These are phyloP conservation scores for Dynastes tityus DNA, from an alignment of 2,888 invertebrate genomes.

Conservation along the genomic window DNA sequence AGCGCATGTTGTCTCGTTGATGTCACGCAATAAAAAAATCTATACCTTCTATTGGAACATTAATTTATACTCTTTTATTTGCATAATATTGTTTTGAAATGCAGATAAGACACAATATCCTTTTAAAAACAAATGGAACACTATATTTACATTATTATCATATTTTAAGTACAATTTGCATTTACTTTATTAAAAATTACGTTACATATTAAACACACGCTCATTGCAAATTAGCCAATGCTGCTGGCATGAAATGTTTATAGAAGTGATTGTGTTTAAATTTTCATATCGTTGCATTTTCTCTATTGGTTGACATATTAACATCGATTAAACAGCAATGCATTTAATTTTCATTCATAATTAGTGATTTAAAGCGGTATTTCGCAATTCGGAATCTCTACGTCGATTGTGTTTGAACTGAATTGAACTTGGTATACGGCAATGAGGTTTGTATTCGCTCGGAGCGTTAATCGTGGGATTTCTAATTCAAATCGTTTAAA, in stretches of 20 bases:
- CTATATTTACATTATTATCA: conserved; percentile 52
- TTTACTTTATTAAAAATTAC: conserved; percentile 37
- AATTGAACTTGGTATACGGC: background rate
- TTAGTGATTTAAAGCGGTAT: conserved; percentile 10
- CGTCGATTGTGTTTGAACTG: conserved; percentile 6
- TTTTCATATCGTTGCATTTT: conserved; percentile 34
- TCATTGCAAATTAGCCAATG: conserved; percentile 1
- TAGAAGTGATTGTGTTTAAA: conserved; percentile 15
- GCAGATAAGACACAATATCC: conserved; percentile 48
- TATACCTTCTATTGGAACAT: conserved; percentile 43
- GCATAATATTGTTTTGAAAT: conserved; percentile 52
- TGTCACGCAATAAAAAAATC: conserved; percentile 47
- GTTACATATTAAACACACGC: conserved; percentile 24
- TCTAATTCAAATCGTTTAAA: background rate
- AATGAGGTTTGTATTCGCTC: background rate
- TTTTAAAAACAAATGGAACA: conserved; percentile 48
- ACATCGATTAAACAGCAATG: conserved; percentile 38
- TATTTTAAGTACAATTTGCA: conserved; percentile 49
- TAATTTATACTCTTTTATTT: conserved; percentile 50
- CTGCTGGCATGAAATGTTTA: conserved; percentile 15
- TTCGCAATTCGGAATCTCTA: conserved; percentile 17
- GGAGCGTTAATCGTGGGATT: background rate
- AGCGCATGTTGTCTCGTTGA: conserved; percentile 38
- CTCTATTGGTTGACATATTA: conserved; percentile 44
- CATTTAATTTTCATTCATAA: conserved; percentile 42